Evolutionary conservation across 2,888 invertebrate genomes (phyloP).

Genomic region (Pristionchus mayeri): DNA sequence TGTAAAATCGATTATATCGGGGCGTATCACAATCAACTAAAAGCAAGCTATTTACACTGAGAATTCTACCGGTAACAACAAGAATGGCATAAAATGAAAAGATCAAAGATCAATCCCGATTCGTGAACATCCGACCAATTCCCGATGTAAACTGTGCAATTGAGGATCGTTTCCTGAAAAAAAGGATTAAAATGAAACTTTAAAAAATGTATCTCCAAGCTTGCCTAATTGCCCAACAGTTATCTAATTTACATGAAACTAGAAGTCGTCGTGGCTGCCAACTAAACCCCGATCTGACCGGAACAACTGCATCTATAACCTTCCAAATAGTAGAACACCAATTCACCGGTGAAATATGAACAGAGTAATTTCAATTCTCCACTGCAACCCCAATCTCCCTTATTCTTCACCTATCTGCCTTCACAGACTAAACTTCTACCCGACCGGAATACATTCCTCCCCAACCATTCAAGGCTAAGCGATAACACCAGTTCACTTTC

Average conservation of each 20-base stretch:
- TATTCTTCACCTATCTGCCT: background rate
- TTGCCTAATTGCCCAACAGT: background rate
- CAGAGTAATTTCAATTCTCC: no score
- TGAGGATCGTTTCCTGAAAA: constrained; percentile 18
- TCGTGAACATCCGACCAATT: constrained; percentile 1
- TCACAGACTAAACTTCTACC: background rate
- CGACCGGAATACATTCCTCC: background rate
- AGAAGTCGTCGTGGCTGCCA: no score
- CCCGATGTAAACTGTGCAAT: background rate
- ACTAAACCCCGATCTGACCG: no score
- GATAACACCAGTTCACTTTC: background rate
- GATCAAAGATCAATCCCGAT: constrained; percentile 23
- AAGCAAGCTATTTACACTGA: no score
- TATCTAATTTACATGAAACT: no score
- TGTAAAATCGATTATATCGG: background rate
- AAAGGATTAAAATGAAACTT: background rate
- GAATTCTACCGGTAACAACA: no score
- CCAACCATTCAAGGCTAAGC: background rate
- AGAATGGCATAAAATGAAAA: background rate
- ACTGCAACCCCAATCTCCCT: background rate
- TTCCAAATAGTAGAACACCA: no score
- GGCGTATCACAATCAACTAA: background rate
- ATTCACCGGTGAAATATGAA: no score
- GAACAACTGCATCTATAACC: no score
- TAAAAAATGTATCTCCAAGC: background rate